Conservation (phyloP, 2,113 vertebrate genomes). For the Bubo blakistoni region DNA sequence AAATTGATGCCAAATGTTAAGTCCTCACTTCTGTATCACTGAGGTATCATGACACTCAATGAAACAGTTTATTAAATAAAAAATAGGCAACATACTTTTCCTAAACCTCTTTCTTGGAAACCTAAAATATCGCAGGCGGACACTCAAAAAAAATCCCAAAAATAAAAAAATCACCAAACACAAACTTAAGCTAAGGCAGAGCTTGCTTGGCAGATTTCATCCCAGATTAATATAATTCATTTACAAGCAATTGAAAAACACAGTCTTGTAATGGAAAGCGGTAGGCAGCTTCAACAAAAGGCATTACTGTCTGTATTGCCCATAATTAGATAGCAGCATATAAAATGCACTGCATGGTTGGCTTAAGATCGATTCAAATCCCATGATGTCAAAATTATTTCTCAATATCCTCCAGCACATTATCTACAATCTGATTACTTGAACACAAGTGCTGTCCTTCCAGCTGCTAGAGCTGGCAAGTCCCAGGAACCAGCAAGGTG, state of each 20-base stretch:
- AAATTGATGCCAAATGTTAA: not conserved
- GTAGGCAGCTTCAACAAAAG: constrained; percentile 44
- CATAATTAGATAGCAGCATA: constrained; percentile 48
- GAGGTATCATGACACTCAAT: not conserved
- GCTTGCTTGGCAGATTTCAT: constrained; percentile 20
- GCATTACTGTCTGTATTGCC: not conserved
- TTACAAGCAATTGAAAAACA: constrained; percentile 17
- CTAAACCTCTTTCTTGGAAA: not conserved
- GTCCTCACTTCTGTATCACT: not conserved
- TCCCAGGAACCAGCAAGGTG: not conserved
- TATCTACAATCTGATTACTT: constrained; percentile 57
- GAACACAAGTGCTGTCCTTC: not conserved
- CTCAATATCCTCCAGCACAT: constrained; percentile 38
- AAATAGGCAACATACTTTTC: not conserved
- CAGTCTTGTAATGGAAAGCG: not conserved
- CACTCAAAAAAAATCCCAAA: not conserved
- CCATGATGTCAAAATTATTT: constrained; percentile 62
- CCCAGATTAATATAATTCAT: constrained; percentile 22
- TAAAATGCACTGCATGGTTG: constrained; percentile 15
- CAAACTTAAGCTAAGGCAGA: not conserved
- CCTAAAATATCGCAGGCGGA: not conserved
- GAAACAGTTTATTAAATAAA: not conserved
- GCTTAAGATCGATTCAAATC: constrained; percentile 63
- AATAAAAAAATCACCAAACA: not conserved
- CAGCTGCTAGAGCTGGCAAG: constrained; percentile 11